Base-by-base conservation (phyloP, 2,113 vertebrate species). In the Sapayoa aenigma region DNA sequence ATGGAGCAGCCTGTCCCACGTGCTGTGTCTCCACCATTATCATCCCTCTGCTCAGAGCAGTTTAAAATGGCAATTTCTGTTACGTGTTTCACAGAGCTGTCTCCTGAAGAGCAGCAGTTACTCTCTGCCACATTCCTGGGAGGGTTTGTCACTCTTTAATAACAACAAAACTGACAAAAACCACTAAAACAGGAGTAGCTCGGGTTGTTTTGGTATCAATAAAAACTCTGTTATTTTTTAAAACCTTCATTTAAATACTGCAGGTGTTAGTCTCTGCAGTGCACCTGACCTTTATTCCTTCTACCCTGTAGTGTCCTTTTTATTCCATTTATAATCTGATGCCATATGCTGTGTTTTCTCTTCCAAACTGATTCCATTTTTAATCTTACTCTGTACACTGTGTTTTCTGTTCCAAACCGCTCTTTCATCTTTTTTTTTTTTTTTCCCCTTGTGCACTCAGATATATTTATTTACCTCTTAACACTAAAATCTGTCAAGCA, bases 1-100 rank as follows among this genome's bases (percentile, higher is more conserved):
- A 11, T 12, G 0, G 2, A 28, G 44, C 63, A 37, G 62, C 2
- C 7, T 25, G n/a, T 50, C 50, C 71, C 8, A 1, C 0, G 0
- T 65, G 82, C 46, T 3, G 0, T 49, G 58, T 72, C 10, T 4
- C 88, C 46, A 12, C 7, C 5, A 2, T 14, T 18, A 37, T 49
- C 27, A 35, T 33, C 73, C 31, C 58, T 71, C 49, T 74, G 53
- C 89, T 68, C 71, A 39, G 78, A 56, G 49, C 47, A 9, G 24
- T 81, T 69, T 1, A 12, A 77, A 89, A 81, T 53, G 44, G 18
- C 83, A 7, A 7, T 59, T 86, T 89, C 71, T 79, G 31, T 62
- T 37, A 8, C 44, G 65, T 42, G 21, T 31, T 69, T 76, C 63
- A 59, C 44, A 35, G 66, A 82, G 8, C 4, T 3, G 31, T 62